phyloP scores from a whole-genome alignment of 2,888 invertebrate species.

The Ceraclea dissimilis region DNA sequence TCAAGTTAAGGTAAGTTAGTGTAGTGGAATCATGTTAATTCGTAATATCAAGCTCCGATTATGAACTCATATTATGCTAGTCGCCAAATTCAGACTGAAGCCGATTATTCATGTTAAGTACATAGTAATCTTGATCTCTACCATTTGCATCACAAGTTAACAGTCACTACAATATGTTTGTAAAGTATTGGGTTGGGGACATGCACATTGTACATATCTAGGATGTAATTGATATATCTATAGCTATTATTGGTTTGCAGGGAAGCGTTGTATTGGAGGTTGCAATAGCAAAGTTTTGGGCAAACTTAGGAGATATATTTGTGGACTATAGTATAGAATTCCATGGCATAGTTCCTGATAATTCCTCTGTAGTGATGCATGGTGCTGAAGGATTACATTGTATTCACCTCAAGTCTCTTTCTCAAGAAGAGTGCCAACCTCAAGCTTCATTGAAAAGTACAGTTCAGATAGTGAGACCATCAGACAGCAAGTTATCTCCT shows the following conservation, averaged over 20 bases:
- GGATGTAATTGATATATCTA: too few relatives aligned
- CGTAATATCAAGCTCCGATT: too few relatives aligned
- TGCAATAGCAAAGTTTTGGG: conserved; percentile 92
- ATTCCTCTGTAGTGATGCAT: conserved; percentile 51
- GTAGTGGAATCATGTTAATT: too few relatives aligned
- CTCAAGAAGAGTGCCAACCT: conserved; percentile 75
- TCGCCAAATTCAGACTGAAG: too few relatives aligned
- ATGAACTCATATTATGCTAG: too few relatives aligned
- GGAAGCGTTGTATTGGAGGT: conserved; percentile 78
- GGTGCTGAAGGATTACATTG: conserved; percentile 67
- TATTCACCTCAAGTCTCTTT: conserved; percentile 61
- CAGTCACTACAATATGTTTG: too few relatives aligned
- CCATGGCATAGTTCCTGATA: conserved; percentile 70
- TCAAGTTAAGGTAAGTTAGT: conserved; percentile 57
- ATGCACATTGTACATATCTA: too few relatives aligned
- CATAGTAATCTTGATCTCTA: too few relatives aligned
- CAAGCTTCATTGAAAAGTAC: conserved; percentile 64
- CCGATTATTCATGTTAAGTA: too few relatives aligned
- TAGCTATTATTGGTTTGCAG: too few relatives aligned
- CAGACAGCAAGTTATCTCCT: conserved; percentile 72
- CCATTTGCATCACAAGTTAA: too few relatives aligned
- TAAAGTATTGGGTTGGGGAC: too few relatives aligned
- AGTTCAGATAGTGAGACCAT: conserved; percentile 71
- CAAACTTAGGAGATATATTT: conserved; percentile 71
- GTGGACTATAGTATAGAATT: conserved; percentile 74